Base-by-base conservation (phyloP, 2,113 vertebrate species). In the Ceyx melanurus region DNA sequence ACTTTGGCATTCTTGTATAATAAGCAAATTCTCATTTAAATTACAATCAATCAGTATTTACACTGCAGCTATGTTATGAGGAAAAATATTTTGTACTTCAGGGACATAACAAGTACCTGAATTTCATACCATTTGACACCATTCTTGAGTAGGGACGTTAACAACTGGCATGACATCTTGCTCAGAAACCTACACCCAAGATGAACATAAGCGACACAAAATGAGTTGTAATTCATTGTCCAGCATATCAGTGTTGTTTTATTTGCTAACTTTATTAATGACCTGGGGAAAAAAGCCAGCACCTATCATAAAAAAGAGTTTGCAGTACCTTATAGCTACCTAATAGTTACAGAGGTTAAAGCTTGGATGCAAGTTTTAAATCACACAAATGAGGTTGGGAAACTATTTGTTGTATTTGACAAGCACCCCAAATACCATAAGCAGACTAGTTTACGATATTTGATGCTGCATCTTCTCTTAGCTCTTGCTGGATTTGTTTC, bases 381-480 rank as follows among this genome's bases (percentile, higher is more conserved):
- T 11, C 13, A 11, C 6, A 62, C 8, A 33, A 6, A 8, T 23
- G 16, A 29, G 46, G 31, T 7, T 23, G n/a, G 18, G 5, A 65
- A 54, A 46, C 19, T 37, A 23, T 53, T 83, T 10, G 21, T 13
- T 15, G 7, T 46, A 12, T 31, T 66, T 61, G 42, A 83, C 15
- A 15, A 80, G 2, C 6, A 62, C 15, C 0, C 0, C 13, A 29
- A 20, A 20, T 62, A 13, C 9, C 5, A 2, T 11, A 2, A 48
- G 6, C 25, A 48, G n/a, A 26, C 37, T 48, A 12, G 7, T 35
- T 20, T n/a, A 1, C 33, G 25, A 43, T 72, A 58, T 23, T 53
- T 0, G 2, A 3, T 18, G 13, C n/a, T 83, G 13, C 62, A 10
- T 33, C 22, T 72, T 40, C 29, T 29, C 56, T 18, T 51, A 57